phyloP scores from a whole-genome alignment of 2,888 invertebrate species.

The Folsomia candida region DNA sequence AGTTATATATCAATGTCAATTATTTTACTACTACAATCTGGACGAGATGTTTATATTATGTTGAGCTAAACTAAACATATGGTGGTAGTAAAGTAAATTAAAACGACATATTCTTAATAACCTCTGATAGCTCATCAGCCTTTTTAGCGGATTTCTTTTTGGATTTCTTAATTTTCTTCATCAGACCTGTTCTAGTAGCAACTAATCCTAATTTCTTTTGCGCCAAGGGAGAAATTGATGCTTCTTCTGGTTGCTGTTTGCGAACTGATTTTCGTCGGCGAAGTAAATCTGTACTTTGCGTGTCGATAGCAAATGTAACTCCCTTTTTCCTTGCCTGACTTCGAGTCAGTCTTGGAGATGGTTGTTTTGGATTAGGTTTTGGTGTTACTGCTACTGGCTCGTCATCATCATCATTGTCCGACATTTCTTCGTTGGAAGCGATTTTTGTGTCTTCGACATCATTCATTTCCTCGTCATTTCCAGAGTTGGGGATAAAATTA shows the following conservation, averaged over 20 bases:
- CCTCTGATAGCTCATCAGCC: slow-evolving; percentile 38
- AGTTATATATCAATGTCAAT: no score
- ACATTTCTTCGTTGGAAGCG: not conserved
- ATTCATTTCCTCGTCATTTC: slow-evolving; percentile 19
- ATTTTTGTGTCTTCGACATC: slow-evolving; percentile 15
- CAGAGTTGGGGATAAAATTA: slow-evolving; percentile 34
- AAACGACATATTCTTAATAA: slow-evolving; percentile 37
- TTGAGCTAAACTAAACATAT: no score
- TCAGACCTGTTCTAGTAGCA: slow-evolving; percentile 38
- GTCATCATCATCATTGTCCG: slow-evolving; percentile 10
- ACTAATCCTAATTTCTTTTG: slow-evolving; percentile 33
- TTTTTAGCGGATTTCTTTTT: slow-evolving; percentile 48
- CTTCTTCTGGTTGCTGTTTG: slow-evolving; percentile 23
- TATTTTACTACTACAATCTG: no score
- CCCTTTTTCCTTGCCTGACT: slow-evolving; percentile 37
- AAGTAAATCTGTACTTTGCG: slow-evolving; percentile 16
- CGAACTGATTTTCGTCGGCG: slow-evolving; percentile 16
- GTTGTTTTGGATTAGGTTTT: not conserved
- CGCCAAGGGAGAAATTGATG: slow-evolving; percentile 26
- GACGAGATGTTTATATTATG: no score
- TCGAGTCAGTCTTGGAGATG: slow-evolving; percentile 25
- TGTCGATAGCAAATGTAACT: slow-evolving; percentile 45
- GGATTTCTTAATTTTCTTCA: slow-evolving; percentile 46
- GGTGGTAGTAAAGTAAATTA: slow-evolving; percentile 12
- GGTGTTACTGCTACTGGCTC: slow-evolving; percentile 2